Conservation (phyloP, 2,888 invertebrate genomes). For the Ernsta delagoae region DNA sequence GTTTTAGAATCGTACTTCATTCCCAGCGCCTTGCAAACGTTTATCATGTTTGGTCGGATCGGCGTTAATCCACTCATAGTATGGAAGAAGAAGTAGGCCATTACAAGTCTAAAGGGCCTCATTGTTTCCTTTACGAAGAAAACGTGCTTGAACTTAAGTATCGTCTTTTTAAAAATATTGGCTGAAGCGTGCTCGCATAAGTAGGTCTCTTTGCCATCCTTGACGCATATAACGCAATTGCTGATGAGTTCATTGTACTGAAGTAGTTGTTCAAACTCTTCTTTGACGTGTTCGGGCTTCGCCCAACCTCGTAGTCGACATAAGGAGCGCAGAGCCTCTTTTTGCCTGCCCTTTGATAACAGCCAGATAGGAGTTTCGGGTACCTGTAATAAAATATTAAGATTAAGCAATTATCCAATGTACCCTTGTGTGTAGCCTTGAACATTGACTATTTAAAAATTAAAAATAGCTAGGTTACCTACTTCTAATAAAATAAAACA, state of each 20-base stretch:
- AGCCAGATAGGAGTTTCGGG: conserved; percentile 86
- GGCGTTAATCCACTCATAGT: conserved; percentile 79
- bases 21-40: conserved; percentile 77
- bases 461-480: too few relatives aligned
- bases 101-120: conserved; percentile 78
- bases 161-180: conserved; percentile 55
- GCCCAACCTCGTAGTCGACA: conserved; percentile 85
- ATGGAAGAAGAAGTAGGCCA: conserved; percentile 81
- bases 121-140: conserved; percentile 80
- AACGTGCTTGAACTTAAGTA: conserved; percentile 63
- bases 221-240: conserved; percentile 65
- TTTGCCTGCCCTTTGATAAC: conserved; percentile 81
- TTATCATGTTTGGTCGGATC: conserved; percentile 84
- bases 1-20: conserved; percentile 74
- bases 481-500: too few relatives aligned
- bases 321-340: conserved; percentile 81
- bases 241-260: conserved; percentile 69
- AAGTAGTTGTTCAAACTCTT: conserved; percentile 77
- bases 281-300: conserved; percentile 74
- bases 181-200: conserved; percentile 54
- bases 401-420: too few relatives aligned
- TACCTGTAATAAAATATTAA: conserved; percentile 60
- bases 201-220: conserved; percentile 53
- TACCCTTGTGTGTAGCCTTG: too few relatives aligned
- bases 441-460: too few relatives aligned